Percentiles rank a stretch among this genome's conserved stretches.
These are phyloP conservation scores for Tympanuchus pallidicinctus DNA, from an alignment of 2,113 vertebrate species.

Conservation along the genomic window DNA sequence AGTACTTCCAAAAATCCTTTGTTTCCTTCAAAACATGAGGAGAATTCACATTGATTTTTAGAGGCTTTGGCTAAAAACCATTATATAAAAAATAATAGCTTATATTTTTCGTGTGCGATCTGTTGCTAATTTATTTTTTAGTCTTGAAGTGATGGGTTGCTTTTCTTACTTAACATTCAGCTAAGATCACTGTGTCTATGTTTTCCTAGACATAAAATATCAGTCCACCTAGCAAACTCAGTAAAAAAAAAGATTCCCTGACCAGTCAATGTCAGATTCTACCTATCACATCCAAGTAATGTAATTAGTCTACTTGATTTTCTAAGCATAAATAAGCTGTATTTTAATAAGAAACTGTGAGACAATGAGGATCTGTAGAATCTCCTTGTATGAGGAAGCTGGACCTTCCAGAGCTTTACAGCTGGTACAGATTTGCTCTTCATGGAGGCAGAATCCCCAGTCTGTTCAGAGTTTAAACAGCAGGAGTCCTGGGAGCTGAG, in stretches of 20 bases:
- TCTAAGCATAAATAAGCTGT: not conserved
- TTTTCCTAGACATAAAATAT: not conserved
- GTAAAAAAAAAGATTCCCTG: not conserved
- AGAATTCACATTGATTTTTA: accelerated
- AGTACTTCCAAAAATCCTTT: not conserved
- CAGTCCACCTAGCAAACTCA: not conserved
- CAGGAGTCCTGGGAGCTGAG: not conserved
- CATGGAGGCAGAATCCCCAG: not conserved
- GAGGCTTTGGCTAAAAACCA: not conserved
- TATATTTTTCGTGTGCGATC: not conserved
- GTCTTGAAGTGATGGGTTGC: not conserved
- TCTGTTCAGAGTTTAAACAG: not conserved
- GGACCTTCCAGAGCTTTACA: not conserved
- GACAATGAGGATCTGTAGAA: not conserved
- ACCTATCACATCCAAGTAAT: not conserved
- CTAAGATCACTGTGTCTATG: not conserved
- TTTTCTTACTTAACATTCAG: not conserved
- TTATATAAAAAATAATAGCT: not conserved
- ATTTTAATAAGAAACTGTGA: not conserved
- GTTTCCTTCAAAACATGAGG: not conserved
- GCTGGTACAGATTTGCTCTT: not conserved
- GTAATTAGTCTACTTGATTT: not conserved
- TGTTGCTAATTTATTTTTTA: not conserved
- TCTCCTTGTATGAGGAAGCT: not conserved
- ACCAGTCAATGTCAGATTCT: not conserved